Conservation (phyloP, 2,888 invertebrate genomes). For the Pandemis cinnamomeana region DNA sequence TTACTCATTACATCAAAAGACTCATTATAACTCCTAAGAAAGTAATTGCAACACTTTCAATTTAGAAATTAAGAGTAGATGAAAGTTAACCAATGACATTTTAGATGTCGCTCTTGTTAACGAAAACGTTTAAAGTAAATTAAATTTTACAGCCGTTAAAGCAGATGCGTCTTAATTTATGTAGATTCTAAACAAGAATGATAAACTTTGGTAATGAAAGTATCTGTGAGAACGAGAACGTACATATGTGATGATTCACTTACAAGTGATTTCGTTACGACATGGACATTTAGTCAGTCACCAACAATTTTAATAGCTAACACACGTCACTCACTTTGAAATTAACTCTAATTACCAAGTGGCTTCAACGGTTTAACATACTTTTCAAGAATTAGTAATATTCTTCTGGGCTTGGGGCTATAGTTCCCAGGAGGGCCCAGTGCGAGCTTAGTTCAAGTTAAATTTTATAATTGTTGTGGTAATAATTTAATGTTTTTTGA, state of each 20-base stretch:
- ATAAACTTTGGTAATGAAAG: conserved; percentile 3
- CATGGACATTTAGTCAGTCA: conserved; percentile 16
- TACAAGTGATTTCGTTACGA: conserved; percentile 23
- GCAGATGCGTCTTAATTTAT: conserved; percentile 16
- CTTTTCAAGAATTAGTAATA: too few relatives aligned
- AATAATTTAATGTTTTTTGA: neutral
- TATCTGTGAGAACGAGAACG: neutral
- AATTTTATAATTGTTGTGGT: neutral
- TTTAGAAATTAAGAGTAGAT: conserved; percentile 37
- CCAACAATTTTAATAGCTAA: conserved; percentile 33
- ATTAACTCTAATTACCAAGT: conserved; percentile 25
- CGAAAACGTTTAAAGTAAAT: conserved; percentile 22
- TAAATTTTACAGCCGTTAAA: conserved; percentile 5
- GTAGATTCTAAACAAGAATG: neutral
- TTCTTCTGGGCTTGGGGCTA: too few relatives aligned
- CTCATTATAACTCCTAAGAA: conserved; percentile 25
- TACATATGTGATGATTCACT: conserved; percentile 31
- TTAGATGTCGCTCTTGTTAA: conserved; percentile 10
- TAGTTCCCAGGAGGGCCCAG: too few relatives aligned
- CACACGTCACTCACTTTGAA: conserved; percentile 32
- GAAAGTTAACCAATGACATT: conserved; percentile 36
- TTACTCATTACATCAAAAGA: conserved; percentile 19
- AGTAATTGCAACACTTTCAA: conserved; percentile 36
- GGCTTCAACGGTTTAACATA: neutral
- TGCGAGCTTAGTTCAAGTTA: neutral